Evolutionary conservation across 2,113 vertebrate genomes (phyloP).

Genomic region (Phyllostomus hastatus): DNA sequence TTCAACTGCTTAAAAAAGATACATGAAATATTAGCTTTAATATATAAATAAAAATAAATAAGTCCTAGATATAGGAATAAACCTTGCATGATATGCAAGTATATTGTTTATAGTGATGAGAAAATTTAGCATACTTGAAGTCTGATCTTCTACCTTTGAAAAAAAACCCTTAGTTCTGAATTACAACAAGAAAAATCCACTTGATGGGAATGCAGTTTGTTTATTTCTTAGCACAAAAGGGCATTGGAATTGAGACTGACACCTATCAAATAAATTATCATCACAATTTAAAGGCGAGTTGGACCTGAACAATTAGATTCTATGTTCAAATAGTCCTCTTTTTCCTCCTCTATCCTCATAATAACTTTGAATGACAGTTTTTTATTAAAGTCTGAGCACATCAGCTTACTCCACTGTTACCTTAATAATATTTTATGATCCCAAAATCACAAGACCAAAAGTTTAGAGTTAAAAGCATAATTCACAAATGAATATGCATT

Average conservation of each 20-base stretch:
- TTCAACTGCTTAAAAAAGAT: background rate
- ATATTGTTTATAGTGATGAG: background rate
- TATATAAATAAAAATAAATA: conserved; percentile 19
- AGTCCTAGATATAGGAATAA: background rate
- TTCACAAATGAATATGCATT: conserved; percentile 8
- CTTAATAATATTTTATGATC: background rate
- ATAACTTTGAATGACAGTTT: background rate
- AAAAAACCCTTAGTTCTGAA: conserved; percentile 48
- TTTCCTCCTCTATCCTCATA: background rate
- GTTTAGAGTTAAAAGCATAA: background rate
- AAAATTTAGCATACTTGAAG: background rate
- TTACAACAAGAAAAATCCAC: conserved; percentile 32
- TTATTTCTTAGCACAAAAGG: conserved; percentile 35
- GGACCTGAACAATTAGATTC: background rate
- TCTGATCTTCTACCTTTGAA: background rate
- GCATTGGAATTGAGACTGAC: conserved; percentile 34
- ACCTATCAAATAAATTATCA: conserved; percentile 28
- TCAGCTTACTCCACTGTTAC: background rate
- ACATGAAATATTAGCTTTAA: background rate
- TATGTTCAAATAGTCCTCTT: background rate
- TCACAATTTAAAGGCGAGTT: background rate
- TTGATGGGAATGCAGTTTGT: background rate
- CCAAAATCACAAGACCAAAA: background rate
- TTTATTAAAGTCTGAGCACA: background rate
- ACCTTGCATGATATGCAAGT: background rate